Conservation (phyloP, 2,797 vertebrate genomes). For the Halcyon leucocephala region DNA sequence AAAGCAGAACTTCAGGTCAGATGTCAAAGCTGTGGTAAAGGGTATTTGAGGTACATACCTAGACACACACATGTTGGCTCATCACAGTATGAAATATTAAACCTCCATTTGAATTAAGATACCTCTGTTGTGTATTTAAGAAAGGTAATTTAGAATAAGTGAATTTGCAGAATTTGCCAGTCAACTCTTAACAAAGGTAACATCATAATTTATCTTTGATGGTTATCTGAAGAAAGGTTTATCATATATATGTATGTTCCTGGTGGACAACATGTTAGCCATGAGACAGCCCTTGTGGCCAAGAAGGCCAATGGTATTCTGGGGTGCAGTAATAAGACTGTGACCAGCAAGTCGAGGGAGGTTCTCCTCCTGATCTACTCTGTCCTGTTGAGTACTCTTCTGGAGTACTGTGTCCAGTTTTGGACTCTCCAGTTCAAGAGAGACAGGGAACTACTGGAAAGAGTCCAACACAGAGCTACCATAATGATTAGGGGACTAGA, state of each 20-base stretch:
- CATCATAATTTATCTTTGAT: background rate
- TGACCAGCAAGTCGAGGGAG: too few relatives aligned
- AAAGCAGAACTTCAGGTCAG: background rate
- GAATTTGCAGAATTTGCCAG: background rate
- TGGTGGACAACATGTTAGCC: background rate
- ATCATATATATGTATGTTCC: background rate
- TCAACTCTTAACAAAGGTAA: background rate
- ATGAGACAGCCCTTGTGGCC: background rate
- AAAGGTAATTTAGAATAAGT: background rate
- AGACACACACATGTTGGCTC: background rate
- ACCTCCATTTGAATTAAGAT: background rate
- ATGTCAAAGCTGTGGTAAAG: background rate
- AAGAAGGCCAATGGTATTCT: background rate
- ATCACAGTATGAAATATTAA: background rate
- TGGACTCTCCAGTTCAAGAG: background rate
- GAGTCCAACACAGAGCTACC: background rate
- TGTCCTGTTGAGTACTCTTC: too few relatives aligned
- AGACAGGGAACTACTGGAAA: background rate
- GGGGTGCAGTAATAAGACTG: too few relatives aligned
- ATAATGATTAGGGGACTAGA: background rate
- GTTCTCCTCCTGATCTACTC: too few relatives aligned
- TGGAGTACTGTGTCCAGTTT: background rate
- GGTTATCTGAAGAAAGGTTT: background rate
- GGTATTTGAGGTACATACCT: background rate
- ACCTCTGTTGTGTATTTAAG: background rate